Conservation (phyloP, 2,888 invertebrate species). For the Euzetes globulus region DNA sequence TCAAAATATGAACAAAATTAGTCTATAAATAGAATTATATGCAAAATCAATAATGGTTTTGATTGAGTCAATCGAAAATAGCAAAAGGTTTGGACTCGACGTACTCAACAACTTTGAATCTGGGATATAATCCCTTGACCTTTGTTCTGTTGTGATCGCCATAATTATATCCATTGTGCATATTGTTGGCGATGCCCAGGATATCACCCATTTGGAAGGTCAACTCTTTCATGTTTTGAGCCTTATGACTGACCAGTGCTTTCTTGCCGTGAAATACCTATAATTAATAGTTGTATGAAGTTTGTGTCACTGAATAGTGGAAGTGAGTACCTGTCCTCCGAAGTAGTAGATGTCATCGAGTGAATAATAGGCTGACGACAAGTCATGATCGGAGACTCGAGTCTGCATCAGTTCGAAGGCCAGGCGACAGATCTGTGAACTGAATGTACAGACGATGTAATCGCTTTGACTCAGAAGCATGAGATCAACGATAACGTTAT, state of each 20-base stretch:
- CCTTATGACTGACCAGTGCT: constrained; percentile 64
- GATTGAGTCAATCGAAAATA: constrained; percentile 17
- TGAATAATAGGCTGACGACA: constrained; percentile 64
- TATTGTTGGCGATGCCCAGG: constrained; percentile 87
- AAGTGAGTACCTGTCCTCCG: constrained; percentile 65
- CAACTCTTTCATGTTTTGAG: constrained; percentile 56
- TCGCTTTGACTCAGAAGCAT: constrained; percentile 81
- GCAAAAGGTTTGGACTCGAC: constrained; percentile 14
- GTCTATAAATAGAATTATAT: no score
- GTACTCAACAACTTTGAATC: constrained; percentile 30
- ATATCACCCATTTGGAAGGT: constrained; percentile 65
- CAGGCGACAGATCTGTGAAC: constrained; percentile 95
- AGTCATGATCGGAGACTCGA: constrained; percentile 24
- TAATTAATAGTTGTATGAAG: background rate
- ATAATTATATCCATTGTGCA: constrained; percentile 75
- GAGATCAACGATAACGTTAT: constrained; percentile 87
- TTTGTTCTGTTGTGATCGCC: constrained; percentile 21
- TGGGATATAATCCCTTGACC: constrained; percentile 1
- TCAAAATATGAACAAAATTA: no score
- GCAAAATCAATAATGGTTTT: no score
- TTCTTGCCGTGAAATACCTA: constrained; percentile 43
- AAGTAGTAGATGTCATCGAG: constrained; percentile 97
- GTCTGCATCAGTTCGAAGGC: constrained; percentile 97
- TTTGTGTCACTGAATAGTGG: constrained; percentile 67
- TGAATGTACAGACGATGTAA: constrained; percentile 96